A percentile compares a stretch with the other conserved stretches of the same genome.
These are phyloP conservation scores for Ametastegia equiseti DNA, from an alignment of 2,888 invertebrate genomes.

Conservation along the genomic window DNA sequence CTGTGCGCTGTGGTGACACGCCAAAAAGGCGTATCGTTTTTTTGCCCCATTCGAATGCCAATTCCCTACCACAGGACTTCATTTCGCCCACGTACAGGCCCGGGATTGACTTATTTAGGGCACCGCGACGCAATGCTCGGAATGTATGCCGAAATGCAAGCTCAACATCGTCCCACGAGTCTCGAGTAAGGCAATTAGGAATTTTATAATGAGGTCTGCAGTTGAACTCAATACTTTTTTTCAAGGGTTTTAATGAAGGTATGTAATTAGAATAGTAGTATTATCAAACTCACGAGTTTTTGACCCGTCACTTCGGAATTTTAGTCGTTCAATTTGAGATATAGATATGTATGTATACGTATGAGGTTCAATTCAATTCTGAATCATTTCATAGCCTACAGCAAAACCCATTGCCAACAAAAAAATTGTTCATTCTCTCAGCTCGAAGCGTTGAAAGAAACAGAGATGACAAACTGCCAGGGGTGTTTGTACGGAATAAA, in stretches of 20 bases:
- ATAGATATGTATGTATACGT: neutral
- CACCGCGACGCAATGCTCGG: neutral
- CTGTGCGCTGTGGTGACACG: neutral
- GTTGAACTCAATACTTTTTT: neutral
- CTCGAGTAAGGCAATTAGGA: neutral
- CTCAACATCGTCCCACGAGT: neutral
- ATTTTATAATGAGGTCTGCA: constrained; percentile 3
- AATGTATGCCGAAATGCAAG: constrained; percentile 16
- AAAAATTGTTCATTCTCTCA: neutral
- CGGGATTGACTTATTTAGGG: neutral
- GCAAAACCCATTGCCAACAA: neutral
- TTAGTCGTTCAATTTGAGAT: neutral
- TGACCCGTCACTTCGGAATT: neutral
- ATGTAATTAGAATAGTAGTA: neutral
- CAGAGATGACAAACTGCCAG: neutral
- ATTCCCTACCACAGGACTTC: neutral
- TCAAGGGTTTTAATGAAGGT: neutral
- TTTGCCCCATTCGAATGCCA: constrained; percentile 14
- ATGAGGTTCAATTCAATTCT: neutral
- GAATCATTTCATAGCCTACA: neutral
- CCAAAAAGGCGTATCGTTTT: neutral
- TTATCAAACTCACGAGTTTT: neutral
- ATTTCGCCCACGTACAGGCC: neutral
- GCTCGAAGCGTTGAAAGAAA: neutral
- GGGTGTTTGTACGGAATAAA: neutral